These are phyloP conservation scores for Aldrovandia affinis DNA, from an alignment of 2,797 vertebrate genomes.

Conservation along the genomic window DNA sequence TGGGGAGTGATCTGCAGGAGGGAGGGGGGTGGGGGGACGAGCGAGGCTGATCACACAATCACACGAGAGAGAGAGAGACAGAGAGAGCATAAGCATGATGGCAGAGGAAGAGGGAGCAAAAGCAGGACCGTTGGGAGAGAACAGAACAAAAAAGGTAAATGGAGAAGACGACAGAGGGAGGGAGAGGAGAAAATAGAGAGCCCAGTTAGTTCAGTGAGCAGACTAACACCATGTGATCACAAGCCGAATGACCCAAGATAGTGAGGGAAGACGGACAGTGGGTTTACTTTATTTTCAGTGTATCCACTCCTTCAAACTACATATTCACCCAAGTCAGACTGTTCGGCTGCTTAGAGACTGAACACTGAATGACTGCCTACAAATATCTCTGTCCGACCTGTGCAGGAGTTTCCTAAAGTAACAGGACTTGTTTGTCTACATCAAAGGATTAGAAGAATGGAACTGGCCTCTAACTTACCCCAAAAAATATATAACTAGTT, in stretches of 20 bases:
- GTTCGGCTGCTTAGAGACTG: neutral
- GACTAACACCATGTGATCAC: slow-evolving; percentile 27
- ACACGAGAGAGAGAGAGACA: slow-evolving; percentile 29
- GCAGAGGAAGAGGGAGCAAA: slow-evolving; percentile 22
- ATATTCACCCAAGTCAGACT: neutral
- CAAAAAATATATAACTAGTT: no score
- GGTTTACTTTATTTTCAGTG: neutral
- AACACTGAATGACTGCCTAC: no score
- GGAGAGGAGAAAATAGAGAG: neutral
- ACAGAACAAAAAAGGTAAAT: neutral
- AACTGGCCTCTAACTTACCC: no score
- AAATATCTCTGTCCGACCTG: no score
- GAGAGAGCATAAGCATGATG: slow-evolving; percentile 36
- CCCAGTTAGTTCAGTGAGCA: slow-evolving; percentile 40
- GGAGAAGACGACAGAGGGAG: neutral
- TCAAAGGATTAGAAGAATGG: no score
- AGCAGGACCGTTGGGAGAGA: neutral
- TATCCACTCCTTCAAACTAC: neutral
- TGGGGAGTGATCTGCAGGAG: slow-evolving; percentile 98
- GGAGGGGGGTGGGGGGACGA: slow-evolving; percentile 93
- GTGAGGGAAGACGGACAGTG: neutral
- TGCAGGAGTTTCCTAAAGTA: no score
- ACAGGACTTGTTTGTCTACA: no score
- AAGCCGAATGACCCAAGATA: slow-evolving; percentile 29
- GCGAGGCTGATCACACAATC: slow-evolving; percentile 78